A percentile compares a stretch with the other conserved stretches of the same genome.
Conservation (phyloP, 2,888 invertebrate genomes). For the Cryptophagus acutangulus region DNA sequence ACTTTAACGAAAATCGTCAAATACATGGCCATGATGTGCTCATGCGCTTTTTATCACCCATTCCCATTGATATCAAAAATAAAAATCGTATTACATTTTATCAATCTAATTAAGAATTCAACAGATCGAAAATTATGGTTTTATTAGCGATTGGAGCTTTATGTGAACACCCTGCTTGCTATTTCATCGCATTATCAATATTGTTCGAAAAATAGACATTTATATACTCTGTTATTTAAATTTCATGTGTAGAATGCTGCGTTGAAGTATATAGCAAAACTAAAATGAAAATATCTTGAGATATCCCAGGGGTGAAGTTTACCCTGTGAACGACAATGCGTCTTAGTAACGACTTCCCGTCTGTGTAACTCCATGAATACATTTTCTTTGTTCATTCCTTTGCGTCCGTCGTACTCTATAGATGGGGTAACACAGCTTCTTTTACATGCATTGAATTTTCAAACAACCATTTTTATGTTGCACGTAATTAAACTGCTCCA, state of each 20-base stretch:
- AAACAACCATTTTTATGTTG: conserved; percentile 27
- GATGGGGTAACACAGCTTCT: conserved; percentile 30
- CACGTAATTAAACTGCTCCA: conserved; percentile 9
- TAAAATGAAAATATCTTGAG: conserved; percentile 48
- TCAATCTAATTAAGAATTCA: no score
- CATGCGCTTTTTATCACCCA: conserved; percentile 38
- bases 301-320: conserved; percentile 44
- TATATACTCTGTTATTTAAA: no score
- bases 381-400: conserved; percentile 45
- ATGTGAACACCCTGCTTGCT: no score
- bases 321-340: conserved; percentile 48
- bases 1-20: conserved; percentile 33
- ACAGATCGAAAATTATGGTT: no score
- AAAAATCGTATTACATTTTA: no score
- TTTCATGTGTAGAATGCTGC: no score
- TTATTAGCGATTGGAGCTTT: no score
- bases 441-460: conserved; percentile 49
- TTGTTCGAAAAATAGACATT: no score
- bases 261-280: conserved; percentile 40
- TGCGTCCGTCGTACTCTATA: conserved; percentile 14
- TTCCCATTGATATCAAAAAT: no score
- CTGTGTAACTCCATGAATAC: conserved; percentile 41
- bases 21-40: conserved; percentile 36
- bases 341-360: conserved; percentile 46
- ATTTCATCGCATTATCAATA: no score